phyloP scores from a whole-genome alignment of 1,140 invertebrate genomes.

The Leguminivora glycinivorella region DNA sequence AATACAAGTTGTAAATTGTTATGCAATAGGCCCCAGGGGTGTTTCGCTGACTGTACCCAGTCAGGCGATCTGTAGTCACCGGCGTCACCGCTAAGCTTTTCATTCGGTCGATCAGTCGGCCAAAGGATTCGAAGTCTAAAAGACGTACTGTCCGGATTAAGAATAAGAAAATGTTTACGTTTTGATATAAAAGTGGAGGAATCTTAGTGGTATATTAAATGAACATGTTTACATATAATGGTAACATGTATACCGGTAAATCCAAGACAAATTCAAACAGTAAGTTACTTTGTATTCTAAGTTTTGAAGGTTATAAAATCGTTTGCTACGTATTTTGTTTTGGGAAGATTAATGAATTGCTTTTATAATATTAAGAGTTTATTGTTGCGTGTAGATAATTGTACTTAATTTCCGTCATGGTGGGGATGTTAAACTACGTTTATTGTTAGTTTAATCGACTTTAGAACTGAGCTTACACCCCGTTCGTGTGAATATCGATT shows the following conservation, averaged over 20 bases:
- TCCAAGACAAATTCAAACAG: conserved; percentile 49
- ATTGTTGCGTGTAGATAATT: background rate
- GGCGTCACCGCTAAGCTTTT: background rate
- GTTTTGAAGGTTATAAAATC: background rate
- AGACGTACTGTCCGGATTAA: background rate
- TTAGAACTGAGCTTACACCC: no score
- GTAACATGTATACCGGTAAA: conserved; percentile 36
- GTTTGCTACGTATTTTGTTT: conserved; percentile 1
- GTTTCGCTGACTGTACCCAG: background rate
- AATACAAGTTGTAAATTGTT: no score
- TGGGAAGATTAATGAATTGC: background rate
- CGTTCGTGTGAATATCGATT: no score
- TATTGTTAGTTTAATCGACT: no score
- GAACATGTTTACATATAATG: background rate
- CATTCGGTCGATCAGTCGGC: conserved; percentile 1
- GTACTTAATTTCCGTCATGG: background rate
- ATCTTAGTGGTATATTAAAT: background rate
- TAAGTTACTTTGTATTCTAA: conserved; percentile 36
- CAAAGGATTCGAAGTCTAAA: background rate
- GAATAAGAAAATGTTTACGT: background rate
- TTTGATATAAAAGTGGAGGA: background rate
- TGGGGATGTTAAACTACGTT: background rate
- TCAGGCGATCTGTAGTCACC: conserved; percentile 13
- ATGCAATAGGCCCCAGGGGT: no score
- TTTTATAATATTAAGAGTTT: background rate